Evolutionary conservation across 1,140 invertebrate species (phyloP), one percentile per base, ranked within the genome.

Genomic region (Hylyphantes graminicola): DNA sequence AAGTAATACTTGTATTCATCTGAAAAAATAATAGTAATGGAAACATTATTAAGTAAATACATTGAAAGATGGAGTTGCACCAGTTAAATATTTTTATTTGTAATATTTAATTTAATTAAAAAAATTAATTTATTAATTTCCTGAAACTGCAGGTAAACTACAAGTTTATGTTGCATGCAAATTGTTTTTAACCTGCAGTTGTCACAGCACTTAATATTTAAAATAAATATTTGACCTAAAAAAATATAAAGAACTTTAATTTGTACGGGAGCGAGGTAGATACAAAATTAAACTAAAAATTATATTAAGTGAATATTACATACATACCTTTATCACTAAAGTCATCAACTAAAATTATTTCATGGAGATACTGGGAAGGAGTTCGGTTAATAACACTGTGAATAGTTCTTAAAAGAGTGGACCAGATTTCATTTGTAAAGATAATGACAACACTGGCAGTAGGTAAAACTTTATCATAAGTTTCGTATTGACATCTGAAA

Each of bases 311-410:
- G 35, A 68, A 51, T 21, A 3, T 9, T 73, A 57, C 6, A n/a
- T n/a, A 70, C 57, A 89, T 89, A 92, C 93, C 92, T 89, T 93
- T 92, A 70, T 95, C 94, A 87, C 95, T 96, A 88, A 93, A 94
- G 90, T 98, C 96, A 90, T 98, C 96, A 5, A 97, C 94, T 19
- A 98, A 90, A 87, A 98, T 93, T 80, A 98, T 94, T 91, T 97
- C 96, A 87, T 95, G 92, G 13, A 96, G 88, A 55, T 93, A 89
- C 82, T 92, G 88, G 0, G 90, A 85, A 6, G 95, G 93, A 12
- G 94, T 93, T 82, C 94, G 92, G 90, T 95, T 94, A n/a, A 97
- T 89, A 0, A 97, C 95, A 88, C 94, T 96, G 91, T 95, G 94
- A 12, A 97, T 92, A 0, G 96, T 97, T 21, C 96, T 88, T 48